Evolutionary conservation across 2,797 vertebrate species (phyloP), one percentile per base, ranked within the genome.

Genomic region (Anas bernieri): DNA sequence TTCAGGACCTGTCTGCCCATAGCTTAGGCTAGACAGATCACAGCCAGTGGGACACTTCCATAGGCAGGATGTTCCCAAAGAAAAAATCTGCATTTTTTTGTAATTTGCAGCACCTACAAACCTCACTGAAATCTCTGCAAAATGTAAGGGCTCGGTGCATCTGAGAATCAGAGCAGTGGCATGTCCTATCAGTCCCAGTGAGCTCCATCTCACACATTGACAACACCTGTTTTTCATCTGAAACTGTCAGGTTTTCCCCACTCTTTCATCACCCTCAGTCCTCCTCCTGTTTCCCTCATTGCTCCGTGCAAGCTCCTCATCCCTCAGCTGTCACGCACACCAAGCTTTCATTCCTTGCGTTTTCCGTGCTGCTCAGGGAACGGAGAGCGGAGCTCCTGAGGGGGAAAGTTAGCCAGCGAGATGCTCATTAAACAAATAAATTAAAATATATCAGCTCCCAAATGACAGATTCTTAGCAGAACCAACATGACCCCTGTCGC

Each of bases 361-460:
- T 93, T 93, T 89, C 37, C 41, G 48, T 6, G 1, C 72, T 88
- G 76, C 45, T 70, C 45, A 68, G 80, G 54, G 58, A 86, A 62
- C 1, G 1, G 89, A 46, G 17, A 89, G 48, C 46, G 54, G 33
- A 93, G 62, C 66, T 95, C 37, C 61, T 41, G 91, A 87, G 64
- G 69, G 82, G 37, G 80, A n/a, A 58, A 77, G 73, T 50, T 90
- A 88, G 41, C 82, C 73, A 86, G 45, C 0, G 2, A 88, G 87
- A 81, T 95, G 84, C 76, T 96, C 68, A 46, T 95, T 96, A 90
- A 83, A 81, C 31, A 91, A 88, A 92, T 90, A 90, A 74, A 80
- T 91, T 43, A 68, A 75, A 83, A 77, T 58, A 30, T 37, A 64
- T 77, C 70, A 45, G 13, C 52, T 90, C 62, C 62, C 52, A 75